These are phyloP conservation scores for Cephus pygmeus DNA, from an alignment of 2,888 invertebrate genomes.

Conservation along the genomic window DNA sequence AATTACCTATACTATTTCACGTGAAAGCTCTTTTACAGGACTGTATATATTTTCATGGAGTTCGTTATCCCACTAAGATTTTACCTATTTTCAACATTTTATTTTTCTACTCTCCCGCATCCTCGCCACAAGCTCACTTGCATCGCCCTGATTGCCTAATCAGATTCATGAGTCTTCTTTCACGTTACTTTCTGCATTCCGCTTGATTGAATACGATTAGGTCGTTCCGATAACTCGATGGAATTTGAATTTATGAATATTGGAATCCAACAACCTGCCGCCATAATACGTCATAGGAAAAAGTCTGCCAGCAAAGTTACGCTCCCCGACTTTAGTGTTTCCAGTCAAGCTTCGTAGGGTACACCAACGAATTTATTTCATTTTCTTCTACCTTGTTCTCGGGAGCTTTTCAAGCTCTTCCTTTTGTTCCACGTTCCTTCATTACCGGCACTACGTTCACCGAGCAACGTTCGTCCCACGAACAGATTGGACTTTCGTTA, in stretches of 20 bases:
- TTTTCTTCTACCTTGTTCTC: not conserved
- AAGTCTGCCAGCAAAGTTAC: not conserved
- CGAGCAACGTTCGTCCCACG: not conserved
- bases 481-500: not conserved
- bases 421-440: not conserved
- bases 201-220: constrained; percentile 42
- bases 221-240: constrained; percentile 34
- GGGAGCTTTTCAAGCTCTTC: not conserved
- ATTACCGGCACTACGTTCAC: not conserved
- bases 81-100: not conserved
- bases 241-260: constrained; percentile 41
- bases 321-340: not conserved
- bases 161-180: constrained; percentile 30
- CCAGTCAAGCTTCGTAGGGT: not conserved
- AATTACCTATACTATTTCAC: not conserved
- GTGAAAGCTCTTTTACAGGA: not conserved
- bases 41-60: constrained; percentile 28
- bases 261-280: constrained; percentile 28
- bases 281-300: constrained; percentile 6
- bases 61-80: not conserved
- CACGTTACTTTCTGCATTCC: constrained; percentile 27
- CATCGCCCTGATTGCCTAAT: constrained; percentile 39
- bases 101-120: not conserved
- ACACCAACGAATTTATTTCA: not conserved
- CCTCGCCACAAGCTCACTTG: constrained; percentile 8